These are phyloP conservation scores for Myopa testacea DNA, from an alignment of 2,888 invertebrate species.

Conservation along the genomic window DNA sequence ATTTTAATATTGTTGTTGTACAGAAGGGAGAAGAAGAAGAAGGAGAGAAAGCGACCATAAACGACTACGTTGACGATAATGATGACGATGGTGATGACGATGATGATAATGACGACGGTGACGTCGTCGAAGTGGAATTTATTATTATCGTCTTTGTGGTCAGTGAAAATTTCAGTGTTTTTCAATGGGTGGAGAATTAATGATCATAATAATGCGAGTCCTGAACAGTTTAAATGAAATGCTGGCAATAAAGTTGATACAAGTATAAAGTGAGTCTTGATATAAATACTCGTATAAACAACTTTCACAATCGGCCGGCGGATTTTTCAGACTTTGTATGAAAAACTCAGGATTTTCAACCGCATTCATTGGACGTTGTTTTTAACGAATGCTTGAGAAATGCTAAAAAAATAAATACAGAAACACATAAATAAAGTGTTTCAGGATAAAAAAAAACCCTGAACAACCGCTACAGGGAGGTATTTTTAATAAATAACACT, in stretches of 20 bases:
- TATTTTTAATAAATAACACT: too few species aligned
- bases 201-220: not conserved
- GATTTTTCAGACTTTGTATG: too few species aligned
- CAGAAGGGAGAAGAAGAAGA: not conserved
- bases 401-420: not conserved
- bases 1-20: not conserved
- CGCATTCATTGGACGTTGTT: too few species aligned
- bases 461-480: too few species aligned
- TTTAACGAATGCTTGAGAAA: not conserved
- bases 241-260: not conserved
- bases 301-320: too few species aligned
- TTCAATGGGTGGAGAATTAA: not conserved
- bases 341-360: too few species aligned
- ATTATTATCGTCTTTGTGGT: not conserved
- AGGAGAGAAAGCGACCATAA: not conserved
- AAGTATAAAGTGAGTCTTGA: not conserved
- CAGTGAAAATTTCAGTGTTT: not conserved
- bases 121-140: not conserved
- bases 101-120: not conserved
- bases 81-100: not conserved
- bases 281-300: not conserved
- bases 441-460: too few species aligned
- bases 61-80: not conserved
- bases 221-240: not conserved
- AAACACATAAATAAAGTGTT: not conserved